Evolutionary conservation across 1,140 invertebrate genomes (phyloP).

Genomic region (Homalodisca vitripennis): DNA sequence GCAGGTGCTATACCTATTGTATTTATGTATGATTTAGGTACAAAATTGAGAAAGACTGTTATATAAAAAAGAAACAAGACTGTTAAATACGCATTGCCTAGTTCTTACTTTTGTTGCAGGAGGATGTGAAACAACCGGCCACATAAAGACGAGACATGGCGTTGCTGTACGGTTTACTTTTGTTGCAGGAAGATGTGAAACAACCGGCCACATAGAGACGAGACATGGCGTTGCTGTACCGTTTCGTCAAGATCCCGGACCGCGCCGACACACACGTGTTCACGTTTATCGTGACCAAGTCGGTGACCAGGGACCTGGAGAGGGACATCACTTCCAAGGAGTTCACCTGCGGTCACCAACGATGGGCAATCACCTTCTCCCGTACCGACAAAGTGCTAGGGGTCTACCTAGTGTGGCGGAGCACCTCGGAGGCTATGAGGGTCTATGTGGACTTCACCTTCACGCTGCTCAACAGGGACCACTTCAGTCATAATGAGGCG

Average conservation of each 20-base stretch:
- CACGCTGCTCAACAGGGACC: constrained; percentile 80
- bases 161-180: too few species aligned
- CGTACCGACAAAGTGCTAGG: constrained; percentile 77
- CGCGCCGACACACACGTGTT: constrained; percentile 81
- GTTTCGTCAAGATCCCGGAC: constrained; percentile 81
- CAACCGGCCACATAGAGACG: not conserved
- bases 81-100: too few species aligned
- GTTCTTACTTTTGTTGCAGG: too few species aligned
- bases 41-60: too few species aligned
- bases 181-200: not conserved
- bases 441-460: constrained; percentile 84
- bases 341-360: constrained; percentile 80
- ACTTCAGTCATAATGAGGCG: constrained; percentile 81
- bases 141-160: too few species aligned
- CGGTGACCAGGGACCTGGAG: constrained; percentile 74
- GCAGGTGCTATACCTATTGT: too few species aligned
- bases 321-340: constrained; percentile 82
- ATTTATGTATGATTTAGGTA: too few species aligned
- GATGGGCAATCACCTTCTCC: constrained; percentile 85
- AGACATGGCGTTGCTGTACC: constrained; percentile 77
- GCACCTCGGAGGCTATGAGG: constrained; percentile 68
- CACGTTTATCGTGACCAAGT: constrained; percentile 79
- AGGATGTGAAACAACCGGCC: too few species aligned
- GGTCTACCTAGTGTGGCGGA: constrained; percentile 78
- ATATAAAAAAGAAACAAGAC: too few species aligned